Evolutionary conservation across 1,140 invertebrate genomes (phyloP), one percentile per base, ranked within the genome.

Genomic region (Aplysia californica): DNA sequence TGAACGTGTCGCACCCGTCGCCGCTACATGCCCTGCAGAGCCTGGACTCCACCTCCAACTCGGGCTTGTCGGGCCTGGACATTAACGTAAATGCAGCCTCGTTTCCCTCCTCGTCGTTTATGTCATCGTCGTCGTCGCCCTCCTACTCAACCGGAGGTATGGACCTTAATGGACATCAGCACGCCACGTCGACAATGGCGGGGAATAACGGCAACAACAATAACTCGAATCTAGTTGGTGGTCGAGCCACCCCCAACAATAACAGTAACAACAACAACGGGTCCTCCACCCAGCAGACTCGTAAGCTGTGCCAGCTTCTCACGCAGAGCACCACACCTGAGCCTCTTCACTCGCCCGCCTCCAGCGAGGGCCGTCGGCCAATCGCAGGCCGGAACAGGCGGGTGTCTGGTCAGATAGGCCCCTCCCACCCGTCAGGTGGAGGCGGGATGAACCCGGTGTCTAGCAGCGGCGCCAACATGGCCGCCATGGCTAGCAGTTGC

Each of bases 221-320:
- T n/a, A n/a, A n/a, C n/a, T n/a, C n/a, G n/a, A n/a, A n/a, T n/a
- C n/a, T n/a, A n/a, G n/a, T n/a, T n/a, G n/a, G n/a, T n/a, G n/a
- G n/a, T n/a, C n/a, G n/a, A n/a, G n/a, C n/a, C n/a, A n/a, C n/a
- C n/a, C n/a, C n/a, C n/a, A n/a, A n/a, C n/a, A n/a, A n/a, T n/a
- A 61, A 39, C 26, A 56, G 29, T 70, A 26, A 65, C 23, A 76
- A 44, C 29, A 76, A 61, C 35, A 77, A 61, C 29, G 39, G 35
- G 26, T 18, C 44, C 23, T 50, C 61, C 35, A 2, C 44, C 0
- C 33, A 65, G 10, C 70, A 79, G 68, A 58, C 79, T 33, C 82
- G 84, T 21, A 87, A 84, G 82, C 72, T 87, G 18, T 83, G 82
- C 75, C 80, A 83, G 75, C 74, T 87, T 36, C 76, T 86, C 50